These are phyloP conservation scores for Athripsodes cinereus DNA, from an alignment of 2,888 invertebrate species.

Conservation along the genomic window DNA sequence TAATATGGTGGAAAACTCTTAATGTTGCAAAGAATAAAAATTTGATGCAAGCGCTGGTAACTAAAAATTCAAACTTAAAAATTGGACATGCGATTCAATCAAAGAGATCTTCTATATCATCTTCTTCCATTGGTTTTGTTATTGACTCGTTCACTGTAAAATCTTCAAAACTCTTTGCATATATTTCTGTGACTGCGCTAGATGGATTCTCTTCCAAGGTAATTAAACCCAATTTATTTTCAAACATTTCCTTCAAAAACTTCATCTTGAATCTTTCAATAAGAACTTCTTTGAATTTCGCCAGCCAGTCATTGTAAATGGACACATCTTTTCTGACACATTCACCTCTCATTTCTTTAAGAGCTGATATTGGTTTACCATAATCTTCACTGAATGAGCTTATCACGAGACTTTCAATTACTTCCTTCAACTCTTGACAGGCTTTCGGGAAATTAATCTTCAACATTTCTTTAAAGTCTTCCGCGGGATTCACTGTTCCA, in stretches of 20 bases:
- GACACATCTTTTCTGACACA: slow-evolving; percentile 38
- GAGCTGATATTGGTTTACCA: slow-evolving; percentile 36
- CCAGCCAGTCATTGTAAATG: slow-evolving; percentile 42
- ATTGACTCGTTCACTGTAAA: slow-evolving; percentile 34
- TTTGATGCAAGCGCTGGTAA: too few species aligned
- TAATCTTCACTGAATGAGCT: slow-evolving; percentile 41
- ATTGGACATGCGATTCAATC: slow-evolving; percentile 33
- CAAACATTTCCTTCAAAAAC: slow-evolving; percentile 34
- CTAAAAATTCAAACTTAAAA: too few species aligned
- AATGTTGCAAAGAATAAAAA: too few species aligned
- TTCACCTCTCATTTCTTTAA: slow-evolving; percentile 38
- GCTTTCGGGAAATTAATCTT: slow-evolving; percentile 37
- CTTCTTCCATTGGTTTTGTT: slow-evolving; percentile 42
- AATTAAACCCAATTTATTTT: slow-evolving; percentile 38
- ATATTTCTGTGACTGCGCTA: slow-evolving; percentile 35
- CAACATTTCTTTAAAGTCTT: slow-evolving; percentile 51
- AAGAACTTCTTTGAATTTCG: slow-evolving; percentile 37
- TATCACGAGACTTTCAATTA: slow-evolving; percentile 40
- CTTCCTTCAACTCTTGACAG: slow-evolving; percentile 37
- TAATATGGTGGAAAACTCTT: too few species aligned
- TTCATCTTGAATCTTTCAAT: slow-evolving; percentile 34
- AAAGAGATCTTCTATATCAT: slow-evolving; percentile 44
- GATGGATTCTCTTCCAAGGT: slow-evolving; percentile 38
- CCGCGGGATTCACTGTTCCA: slow-evolving; percentile 54
- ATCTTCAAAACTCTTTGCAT: slow-evolving; percentile 23